Conservation (phyloP, 1,140 invertebrate species). For the Drosophila sechellia region DNA sequence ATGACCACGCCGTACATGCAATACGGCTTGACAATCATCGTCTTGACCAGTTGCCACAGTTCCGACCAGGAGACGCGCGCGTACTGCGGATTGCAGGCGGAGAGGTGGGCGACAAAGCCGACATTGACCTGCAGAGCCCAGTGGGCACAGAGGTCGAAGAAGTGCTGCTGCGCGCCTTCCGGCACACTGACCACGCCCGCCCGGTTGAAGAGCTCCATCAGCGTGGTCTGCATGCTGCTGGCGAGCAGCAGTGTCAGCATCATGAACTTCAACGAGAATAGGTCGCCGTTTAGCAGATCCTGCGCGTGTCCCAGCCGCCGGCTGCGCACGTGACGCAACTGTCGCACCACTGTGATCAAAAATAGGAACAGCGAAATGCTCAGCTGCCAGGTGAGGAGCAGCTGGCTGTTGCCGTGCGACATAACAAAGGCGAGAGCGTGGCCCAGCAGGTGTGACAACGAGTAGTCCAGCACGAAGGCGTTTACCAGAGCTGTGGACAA, state of each 20-base stretch:
- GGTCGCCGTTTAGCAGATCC: conserved; percentile 47
- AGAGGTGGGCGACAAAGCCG: conserved; percentile 70
- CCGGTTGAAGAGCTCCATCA: conserved; percentile 60
- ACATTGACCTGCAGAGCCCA: conserved; percentile 75
- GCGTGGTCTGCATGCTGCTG: conserved; percentile 64
- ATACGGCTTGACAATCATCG: conserved; percentile 78
- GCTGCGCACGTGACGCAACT: conserved; percentile 47
- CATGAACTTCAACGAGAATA: conserved; percentile 70
- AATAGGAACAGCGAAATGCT: conserved; percentile 64
- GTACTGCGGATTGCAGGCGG: conserved; percentile 73
- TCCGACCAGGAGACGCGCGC: conserved; percentile 64
- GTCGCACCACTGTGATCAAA: conserved; percentile 54
- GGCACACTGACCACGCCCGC: conserved; percentile 47
- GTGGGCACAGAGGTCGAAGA: conserved; percentile 66
- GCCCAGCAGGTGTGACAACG: conserved; percentile 70
- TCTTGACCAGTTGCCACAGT: conserved; percentile 76
- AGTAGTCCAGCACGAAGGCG: conserved; percentile 70
- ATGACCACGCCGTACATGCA: conserved; percentile 83
- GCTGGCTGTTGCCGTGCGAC: conserved; percentile 72
- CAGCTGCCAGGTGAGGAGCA: conserved; percentile 72
- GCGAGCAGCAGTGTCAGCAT: conserved; percentile 62
- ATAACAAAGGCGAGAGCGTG: conserved; percentile 68
- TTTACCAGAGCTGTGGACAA: conserved; percentile 53
- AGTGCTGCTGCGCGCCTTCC: conserved; percentile 55
- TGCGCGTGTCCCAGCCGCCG: conserved; percentile 24